These are phyloP conservation scores for Philaethria dido DNA, from an alignment of 2,888 invertebrate genomes.

Conservation along the genomic window DNA sequence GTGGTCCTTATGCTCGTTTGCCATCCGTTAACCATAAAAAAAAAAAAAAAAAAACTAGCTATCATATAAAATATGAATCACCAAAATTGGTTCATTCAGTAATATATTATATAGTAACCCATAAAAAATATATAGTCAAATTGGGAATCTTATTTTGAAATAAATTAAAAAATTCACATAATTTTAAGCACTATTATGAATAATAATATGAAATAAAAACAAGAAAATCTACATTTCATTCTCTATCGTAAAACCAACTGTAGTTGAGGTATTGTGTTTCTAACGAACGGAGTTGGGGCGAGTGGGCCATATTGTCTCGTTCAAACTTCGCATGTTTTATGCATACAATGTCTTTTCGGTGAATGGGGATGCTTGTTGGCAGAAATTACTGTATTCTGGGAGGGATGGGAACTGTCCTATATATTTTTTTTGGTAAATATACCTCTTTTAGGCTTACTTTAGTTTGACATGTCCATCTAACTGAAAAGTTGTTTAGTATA, in stretches of 20 bases:
- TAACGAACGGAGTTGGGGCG: constrained; percentile 59
- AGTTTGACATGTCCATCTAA: background rate
- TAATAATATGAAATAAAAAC: background rate
- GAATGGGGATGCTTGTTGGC: constrained; percentile 45
- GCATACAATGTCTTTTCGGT: constrained; percentile 62
- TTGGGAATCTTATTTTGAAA: too few relatives aligned
- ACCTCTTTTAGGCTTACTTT: background rate
- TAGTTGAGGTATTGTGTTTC: constrained; percentile 46
- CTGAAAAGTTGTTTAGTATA: background rate
- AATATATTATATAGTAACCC: too few relatives aligned
- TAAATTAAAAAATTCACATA: too few relatives aligned
- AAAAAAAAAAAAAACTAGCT: too few relatives aligned
- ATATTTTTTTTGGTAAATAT: constrained; percentile 24
- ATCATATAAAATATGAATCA: too few relatives aligned
- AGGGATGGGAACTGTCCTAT: constrained; percentile 37
- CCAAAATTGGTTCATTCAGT: too few relatives aligned
- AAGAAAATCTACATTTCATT: constrained; percentile 11
- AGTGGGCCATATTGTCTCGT: constrained; percentile 65
- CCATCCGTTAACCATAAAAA: too few relatives aligned
- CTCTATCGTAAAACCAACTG: constrained; percentile 33
- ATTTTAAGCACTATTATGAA: background rate
- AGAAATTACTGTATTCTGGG: constrained; percentile 43
- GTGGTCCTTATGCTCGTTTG: too few relatives aligned
- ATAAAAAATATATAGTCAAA: too few relatives aligned
- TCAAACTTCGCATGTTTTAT: constrained; percentile 72